Conservation (phyloP, 2,113 vertebrate genomes). For the Hyperopisus bebe region DNA sequence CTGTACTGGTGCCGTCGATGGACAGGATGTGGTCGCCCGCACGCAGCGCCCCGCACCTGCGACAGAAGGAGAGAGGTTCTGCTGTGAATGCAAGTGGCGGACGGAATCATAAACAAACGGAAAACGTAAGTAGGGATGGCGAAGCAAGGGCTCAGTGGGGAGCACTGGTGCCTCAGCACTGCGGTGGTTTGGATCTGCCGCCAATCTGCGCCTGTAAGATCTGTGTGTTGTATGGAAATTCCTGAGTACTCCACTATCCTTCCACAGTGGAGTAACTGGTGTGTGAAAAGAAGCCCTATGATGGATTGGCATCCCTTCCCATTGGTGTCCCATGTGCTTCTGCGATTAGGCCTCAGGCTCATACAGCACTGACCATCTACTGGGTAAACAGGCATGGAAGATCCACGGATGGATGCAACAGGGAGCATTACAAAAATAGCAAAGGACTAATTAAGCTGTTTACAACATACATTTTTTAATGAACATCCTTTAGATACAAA, state of each 20-base stretch:
- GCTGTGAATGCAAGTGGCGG: background rate
- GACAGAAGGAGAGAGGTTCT: background rate
- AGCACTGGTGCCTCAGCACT: background rate
- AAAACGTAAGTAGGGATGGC: background rate
- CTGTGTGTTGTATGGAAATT: background rate
- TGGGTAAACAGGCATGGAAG: background rate
- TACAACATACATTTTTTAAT: background rate
- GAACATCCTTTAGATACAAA: background rate
- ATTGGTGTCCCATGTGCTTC: background rate
- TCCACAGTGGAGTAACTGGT: background rate
- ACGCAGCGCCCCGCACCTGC: conserved; percentile 81
- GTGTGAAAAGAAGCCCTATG: background rate
- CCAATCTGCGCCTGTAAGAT: background rate
- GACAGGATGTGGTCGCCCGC: conserved; percentile 87
- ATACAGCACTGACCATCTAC: background rate
- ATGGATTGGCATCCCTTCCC: background rate
- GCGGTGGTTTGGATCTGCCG: background rate
- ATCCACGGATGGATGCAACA: background rate
- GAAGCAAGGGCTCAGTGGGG: background rate
- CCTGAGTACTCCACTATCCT: background rate
- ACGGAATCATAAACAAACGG: background rate
- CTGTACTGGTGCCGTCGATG: conserved; percentile 88
- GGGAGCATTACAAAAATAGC: background rate
- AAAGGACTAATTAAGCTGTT: background rate
- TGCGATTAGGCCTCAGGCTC: background rate